Evolutionary conservation across 2,888 invertebrate genomes (phyloP).

Genomic region (Cryptocephalus primarius): DNA sequence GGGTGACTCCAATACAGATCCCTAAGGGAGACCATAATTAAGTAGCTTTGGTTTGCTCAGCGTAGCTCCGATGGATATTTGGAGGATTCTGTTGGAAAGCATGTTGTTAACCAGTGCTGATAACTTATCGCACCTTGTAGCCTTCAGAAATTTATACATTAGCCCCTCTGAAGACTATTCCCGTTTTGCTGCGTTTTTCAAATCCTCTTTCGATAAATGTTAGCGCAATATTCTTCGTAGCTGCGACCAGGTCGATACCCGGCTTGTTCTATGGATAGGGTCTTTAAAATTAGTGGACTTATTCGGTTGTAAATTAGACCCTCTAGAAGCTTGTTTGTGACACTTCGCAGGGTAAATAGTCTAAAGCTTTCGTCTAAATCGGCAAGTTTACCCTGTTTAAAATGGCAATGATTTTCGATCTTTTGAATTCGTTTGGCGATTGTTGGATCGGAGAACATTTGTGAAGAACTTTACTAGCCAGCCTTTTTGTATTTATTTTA

Average conservation of each 20-base stretch:
- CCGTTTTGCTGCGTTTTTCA: not conserved
- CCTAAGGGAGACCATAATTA: not conserved
- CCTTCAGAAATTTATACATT: not conserved
- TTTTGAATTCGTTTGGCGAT: not conserved
- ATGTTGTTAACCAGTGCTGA: not conserved
- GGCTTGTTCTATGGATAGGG: not conserved
- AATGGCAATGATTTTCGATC: not conserved
- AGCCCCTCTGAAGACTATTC: conserved; percentile 1
- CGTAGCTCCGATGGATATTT: not conserved
- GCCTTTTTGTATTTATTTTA: not conserved
- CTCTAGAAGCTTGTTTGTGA: not conserved
- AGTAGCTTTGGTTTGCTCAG: not conserved
- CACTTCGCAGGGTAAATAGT: not conserved
- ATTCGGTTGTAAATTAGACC: not conserved
- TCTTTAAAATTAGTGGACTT: not conserved
- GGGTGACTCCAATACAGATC: not conserved
- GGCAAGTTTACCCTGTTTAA: not conserved
- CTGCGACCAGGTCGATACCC: too few relatives aligned
- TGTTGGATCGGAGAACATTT: not conserved
- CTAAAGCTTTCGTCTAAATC: not conserved
- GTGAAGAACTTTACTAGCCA: not conserved
- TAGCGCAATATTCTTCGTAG: not conserved
- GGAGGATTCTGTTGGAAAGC: conserved; percentile 1
- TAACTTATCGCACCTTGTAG: not conserved
- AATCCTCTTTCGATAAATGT: conserved; percentile 1